Percentiles rank a stretch among this genome's conserved stretches.
Conservation (phyloP, 2,113 vertebrate species). For the Smithornis capensis region DNA sequence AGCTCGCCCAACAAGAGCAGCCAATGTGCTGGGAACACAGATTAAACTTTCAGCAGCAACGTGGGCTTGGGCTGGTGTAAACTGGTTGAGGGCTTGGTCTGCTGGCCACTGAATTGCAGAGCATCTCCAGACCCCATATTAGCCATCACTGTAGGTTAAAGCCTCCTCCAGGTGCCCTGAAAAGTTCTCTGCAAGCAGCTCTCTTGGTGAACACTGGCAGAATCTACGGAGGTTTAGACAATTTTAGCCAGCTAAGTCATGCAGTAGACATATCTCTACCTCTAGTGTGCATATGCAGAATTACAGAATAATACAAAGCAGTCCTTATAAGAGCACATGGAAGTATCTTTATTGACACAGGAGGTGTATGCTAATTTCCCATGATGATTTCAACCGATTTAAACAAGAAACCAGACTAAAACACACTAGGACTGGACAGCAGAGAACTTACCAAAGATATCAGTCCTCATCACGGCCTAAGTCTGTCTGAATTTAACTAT, state of each 20-base stretch:
- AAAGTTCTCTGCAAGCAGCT: not conserved
- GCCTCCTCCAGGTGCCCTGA: not conserved
- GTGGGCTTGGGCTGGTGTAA: not conserved
- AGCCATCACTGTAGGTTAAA: not conserved
- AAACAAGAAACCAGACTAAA: not conserved
- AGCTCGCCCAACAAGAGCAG: not conserved
- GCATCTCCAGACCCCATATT: not conserved
- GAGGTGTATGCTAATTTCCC: not conserved
- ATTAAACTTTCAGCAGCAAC: not conserved
- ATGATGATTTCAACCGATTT: not conserved
- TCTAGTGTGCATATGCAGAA: not conserved
- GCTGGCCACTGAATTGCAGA: not conserved
- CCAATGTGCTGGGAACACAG: not conserved
- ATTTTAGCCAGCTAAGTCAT: not conserved
- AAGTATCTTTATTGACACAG: not conserved
- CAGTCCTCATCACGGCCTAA: not conserved
- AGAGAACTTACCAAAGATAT: not conserved
- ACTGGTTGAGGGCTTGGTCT: not conserved
- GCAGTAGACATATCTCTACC: not conserved
- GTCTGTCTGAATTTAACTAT: not conserved
- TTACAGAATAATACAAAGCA: not conserved
- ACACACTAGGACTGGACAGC: not conserved
- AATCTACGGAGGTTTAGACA: not conserved
- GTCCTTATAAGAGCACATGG: not conserved
- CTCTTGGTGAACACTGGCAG: not conserved